Conservation (phyloP, 2,797 vertebrate species). For the Mormyrus proboscirostris region DNA sequence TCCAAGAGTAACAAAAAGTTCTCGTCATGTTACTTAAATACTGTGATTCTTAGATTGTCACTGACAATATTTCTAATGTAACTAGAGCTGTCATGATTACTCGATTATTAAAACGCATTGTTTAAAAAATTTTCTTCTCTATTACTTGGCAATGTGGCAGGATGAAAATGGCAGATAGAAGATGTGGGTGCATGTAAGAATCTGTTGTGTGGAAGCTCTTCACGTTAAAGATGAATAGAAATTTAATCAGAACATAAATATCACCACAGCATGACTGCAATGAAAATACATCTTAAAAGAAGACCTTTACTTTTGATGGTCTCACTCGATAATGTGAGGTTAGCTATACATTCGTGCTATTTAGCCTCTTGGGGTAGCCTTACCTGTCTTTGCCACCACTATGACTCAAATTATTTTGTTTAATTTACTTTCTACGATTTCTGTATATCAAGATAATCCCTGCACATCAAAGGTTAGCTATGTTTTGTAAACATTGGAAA, state of each 20-base stretch:
- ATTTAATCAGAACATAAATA: neutral
- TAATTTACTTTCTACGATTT: neutral
- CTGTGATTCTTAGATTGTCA: neutral
- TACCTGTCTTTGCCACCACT: neutral
- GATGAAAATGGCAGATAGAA: neutral
- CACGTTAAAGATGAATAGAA: neutral
- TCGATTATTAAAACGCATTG: neutral
- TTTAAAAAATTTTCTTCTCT: neutral
- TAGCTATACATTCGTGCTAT: neutral
- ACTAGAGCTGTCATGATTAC: neutral
- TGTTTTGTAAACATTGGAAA: neutral
- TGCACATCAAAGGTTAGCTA: neutral
- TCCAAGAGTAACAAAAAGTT: neutral
- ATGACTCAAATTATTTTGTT: neutral
- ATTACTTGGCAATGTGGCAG: neutral
- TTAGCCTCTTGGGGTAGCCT: neutral
- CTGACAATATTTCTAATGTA: neutral
- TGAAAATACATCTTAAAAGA: neutral
- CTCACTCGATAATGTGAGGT: neutral
- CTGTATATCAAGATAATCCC: neutral
- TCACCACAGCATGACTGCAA: neutral
- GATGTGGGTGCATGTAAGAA: neutral
- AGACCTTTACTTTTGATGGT: neutral
- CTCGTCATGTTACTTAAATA: neutral
- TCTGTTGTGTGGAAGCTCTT: neutral